Base-by-base conservation (phyloP, 2,113 vertebrate species). In the Rattus norvegicus region DNA sequence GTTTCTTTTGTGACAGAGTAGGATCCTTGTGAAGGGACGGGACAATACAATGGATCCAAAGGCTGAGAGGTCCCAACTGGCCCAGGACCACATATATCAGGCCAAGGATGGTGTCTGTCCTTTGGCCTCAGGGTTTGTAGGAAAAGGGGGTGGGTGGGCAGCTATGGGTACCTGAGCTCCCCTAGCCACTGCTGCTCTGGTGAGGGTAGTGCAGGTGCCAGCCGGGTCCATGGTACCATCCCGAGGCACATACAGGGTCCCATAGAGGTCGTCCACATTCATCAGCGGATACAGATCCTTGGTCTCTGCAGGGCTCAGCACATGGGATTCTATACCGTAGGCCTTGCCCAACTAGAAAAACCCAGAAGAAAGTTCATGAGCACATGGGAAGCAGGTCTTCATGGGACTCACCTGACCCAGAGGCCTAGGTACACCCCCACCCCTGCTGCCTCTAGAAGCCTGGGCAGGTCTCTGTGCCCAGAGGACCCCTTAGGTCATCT, bases 171-270 rank as follows among this genome's bases (percentile, higher is more conserved):
- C 99, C 99, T 76, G 99, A 19, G 99, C 99, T 1, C 99, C 99
- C 16, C 98, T 98, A 86, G 99, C 98, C 0, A 98, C 93, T 1
- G 99, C 99, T 0, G 99, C 99, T 96, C 99, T 98, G 97, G 98
- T 95, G 13, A 99, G 98, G 2, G 99, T 98, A 0, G 99, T 99
- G 49, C 99, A 99, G 97, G 99, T 99, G 59, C 99, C 99, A 0
- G 99, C 99, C 0, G 99, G 99, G 97, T 99, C 99, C 99, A 99
- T 99, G 90, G 99, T 99, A 28, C 99, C 99, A 0, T 99, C 99
- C 54, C 99, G 99, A 0, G 99, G 99, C 17, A 99, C 99, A 0
- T 99, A 99, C 26, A 99, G 98, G 0, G 99, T 99, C 88, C 99
- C 99, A 0, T 99, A 99, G 1, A 99, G 99, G 97, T 99, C 99